Base-by-base conservation (phyloP, 2,113 vertebrate genomes). In the Tringa solitaria region DNA sequence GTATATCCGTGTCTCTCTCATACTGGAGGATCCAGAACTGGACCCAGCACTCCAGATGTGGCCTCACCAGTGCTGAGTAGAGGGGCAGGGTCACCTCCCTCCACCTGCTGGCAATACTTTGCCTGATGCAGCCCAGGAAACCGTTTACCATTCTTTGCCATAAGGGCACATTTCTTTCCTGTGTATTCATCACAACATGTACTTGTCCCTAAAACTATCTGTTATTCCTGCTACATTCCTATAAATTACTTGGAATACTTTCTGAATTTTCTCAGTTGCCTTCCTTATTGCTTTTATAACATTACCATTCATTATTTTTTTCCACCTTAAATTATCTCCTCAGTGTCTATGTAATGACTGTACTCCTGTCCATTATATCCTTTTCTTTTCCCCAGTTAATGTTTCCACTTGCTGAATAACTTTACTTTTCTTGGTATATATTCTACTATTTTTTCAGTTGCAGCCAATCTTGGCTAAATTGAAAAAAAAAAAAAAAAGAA, bases 161-260 rank as follows among this genome's bases (percentile, higher is more conserved):
- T 45, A 80, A 50, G 21, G 20, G 3, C 60, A 59, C 17, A n/a
- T 35, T 30, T 53, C 22, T 87, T 23, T 14, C 9, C 59, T 0
- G 0, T 56, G n/a, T 60, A 70, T 45, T 26, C 10, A 0, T 64
- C 12, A 8, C n/a, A n/a, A 23, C 18, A 33, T 12, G 10, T 9
- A 35, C 12, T 77, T 67, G 30, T 59, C 37, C 0, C 0, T 64
- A 51, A 83, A 86, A 68, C 8, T 60, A 41, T 17, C 20, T 33
- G 12, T 22, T 37, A 28, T 60, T 80, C 18, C 10, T 51, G 12
- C 32, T 76, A 8, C 8, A 73, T 54, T 80, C 10, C 13, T 64
- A 41, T 26, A 37, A 56, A 73, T 57, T 69, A 51, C 30, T 74
- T 77, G 13, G 24, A 69, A 81, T 53, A 23, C 3, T 73, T 56